A percentile compares a stretch with the other conserved stretches of the same genome.
phyloP scores from a whole-genome alignment of 1,140 invertebrate genomes.

The Sinonovacula constricta region DNA sequence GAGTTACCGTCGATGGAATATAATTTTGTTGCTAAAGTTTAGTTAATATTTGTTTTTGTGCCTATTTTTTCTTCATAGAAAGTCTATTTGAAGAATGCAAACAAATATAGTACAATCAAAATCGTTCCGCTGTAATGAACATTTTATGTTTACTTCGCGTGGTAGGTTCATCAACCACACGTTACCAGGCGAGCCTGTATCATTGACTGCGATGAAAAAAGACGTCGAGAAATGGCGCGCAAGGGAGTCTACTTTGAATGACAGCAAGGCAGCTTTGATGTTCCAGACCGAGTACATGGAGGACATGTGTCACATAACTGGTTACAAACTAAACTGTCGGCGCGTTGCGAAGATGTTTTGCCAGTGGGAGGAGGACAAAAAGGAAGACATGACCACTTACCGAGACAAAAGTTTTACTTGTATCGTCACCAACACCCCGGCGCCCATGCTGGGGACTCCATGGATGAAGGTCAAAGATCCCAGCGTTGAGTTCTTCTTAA shows the following conservation, averaged over 20 bases:
- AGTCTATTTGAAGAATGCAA: neutral
- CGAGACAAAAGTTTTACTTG: constrained; percentile 1
- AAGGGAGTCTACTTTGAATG: neutral
- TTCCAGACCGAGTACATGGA: constrained; percentile 28
- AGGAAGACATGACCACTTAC: constrained; percentile 10
- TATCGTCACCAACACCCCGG: too few species aligned
- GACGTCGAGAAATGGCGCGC: constrained; percentile 19
- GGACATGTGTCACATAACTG: neutral
- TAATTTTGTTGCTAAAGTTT: too few species aligned
- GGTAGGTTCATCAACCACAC: constrained; percentile 23
- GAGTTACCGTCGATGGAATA: too few species aligned
- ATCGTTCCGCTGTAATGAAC: neutral
- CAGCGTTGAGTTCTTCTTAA: too few species aligned
- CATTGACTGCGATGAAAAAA: neutral
- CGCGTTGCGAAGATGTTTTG: neutral
- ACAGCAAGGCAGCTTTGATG: neutral
- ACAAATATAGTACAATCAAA: neutral
- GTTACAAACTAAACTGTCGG: neutral
- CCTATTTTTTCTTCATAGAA: neutral
- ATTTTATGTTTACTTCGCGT: neutral
- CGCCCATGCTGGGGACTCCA: too few species aligned
- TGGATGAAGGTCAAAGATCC: too few species aligned
- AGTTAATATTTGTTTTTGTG: neutral
- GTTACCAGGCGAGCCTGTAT: constrained; percentile 6
- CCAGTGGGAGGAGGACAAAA: constrained; percentile 10